These are phyloP conservation scores for Nezara viridula DNA, from an alignment of 2,888 invertebrate genomes.

Conservation along the genomic window DNA sequence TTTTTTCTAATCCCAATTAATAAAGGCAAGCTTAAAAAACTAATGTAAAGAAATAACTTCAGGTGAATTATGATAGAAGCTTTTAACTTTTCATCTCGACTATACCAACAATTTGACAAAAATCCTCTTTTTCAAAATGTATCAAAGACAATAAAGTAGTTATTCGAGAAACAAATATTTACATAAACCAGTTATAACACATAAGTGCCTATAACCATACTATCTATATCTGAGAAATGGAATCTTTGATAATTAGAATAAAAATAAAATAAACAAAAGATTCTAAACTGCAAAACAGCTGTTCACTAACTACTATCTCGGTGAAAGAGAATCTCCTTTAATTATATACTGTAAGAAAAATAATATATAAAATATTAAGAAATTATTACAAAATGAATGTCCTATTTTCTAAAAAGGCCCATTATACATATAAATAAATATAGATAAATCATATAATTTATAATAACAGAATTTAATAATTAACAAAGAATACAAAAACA, in stretches of 20 bases:
- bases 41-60: too few species aligned
- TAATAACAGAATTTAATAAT: not conserved
- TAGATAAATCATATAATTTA: not conserved
- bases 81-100: too few species aligned
- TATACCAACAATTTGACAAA: too few species aligned
- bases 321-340: not conserved
- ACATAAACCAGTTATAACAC: not conserved
- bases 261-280: not conserved
- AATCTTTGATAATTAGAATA: not conserved
- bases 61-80: too few species aligned
- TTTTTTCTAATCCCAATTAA: too few species aligned
- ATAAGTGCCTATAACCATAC: not conserved
- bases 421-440: not conserved
- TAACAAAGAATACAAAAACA: not conserved
- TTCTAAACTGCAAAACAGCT: not conserved
- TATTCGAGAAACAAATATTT: not conserved
- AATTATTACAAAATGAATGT: not conserved
- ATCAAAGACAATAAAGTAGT: not conserved
- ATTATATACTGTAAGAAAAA: not conserved
- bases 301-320: not conserved
- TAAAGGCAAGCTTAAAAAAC: too few species aligned
- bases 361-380: not conserved
- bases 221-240: not conserved
- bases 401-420: constrained; percentile 23
- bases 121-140: too few species aligned